Conservation (phyloP, 2,113 vertebrate genomes). For the Rhinogobius similis region DNA sequence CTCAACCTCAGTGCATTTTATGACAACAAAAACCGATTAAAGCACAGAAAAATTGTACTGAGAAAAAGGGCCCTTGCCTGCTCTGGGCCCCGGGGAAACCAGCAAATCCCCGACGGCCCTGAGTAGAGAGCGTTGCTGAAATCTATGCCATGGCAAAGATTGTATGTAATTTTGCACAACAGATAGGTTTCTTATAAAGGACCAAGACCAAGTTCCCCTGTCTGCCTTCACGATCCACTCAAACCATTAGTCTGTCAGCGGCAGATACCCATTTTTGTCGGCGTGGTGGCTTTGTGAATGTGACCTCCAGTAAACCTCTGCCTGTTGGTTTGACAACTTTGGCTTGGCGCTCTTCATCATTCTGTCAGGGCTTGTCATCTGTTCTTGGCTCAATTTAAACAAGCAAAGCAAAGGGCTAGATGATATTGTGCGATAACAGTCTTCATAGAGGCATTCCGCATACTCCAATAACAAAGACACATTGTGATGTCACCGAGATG, state of each 20-base stretch:
- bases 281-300: background rate
- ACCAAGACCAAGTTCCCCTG: background rate
- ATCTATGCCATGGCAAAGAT: background rate
- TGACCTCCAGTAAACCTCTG: slow-evolving; percentile 16
- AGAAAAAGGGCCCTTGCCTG: too few species aligned
- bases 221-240: background rate
- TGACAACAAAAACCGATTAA: too few species aligned
- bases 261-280: slow-evolving; percentile 6
- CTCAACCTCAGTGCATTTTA: too few species aligned
- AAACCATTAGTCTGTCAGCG: background rate
- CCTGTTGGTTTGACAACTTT: slow-evolving; percentile 7
- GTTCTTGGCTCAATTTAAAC: slow-evolving; percentile 12
- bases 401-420: background rate
- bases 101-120: too few species aligned
- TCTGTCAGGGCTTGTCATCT: slow-evolving; percentile 17
- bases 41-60: too few species aligned
- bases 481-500: slow-evolving; percentile 13
- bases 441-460: slow-evolving; percentile 17
- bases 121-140: background rate
- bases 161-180: background rate
- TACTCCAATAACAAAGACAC: slow-evolving; percentile 22
- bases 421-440: slow-evolving; percentile 8
- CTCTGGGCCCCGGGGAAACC: too few species aligned
- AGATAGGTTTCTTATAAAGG: background rate
- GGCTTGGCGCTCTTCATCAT: background rate